Base-by-base conservation (phyloP, 1,140 invertebrate species). In the Drosophila busckii region DNA sequence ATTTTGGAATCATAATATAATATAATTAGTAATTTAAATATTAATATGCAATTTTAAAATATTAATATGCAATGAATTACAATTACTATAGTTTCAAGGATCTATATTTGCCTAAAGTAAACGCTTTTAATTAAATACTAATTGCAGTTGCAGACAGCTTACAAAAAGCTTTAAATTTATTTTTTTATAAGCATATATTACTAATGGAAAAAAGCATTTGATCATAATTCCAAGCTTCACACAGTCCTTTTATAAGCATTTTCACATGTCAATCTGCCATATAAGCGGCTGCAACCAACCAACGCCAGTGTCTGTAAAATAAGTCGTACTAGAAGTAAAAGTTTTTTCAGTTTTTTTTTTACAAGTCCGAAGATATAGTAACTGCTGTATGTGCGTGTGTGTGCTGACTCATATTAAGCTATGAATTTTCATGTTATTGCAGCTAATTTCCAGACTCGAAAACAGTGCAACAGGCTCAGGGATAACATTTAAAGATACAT, bases 351-450 rank as follows among this genome's bases (percentile, higher is more conserved):
- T n/a, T n/a, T n/a, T n/a, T n/a, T n/a, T n/a, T n/a, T n/a, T n/a
- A n/a, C n/a, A n/a, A n/a, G n/a, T n/a, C n/a, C n/a, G n/a, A n/a
- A n/a, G n/a, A n/a, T n/a, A n/a, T n/a, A n/a, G n/a, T n/a, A n/a
- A n/a, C n/a, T n/a, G n/a, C n/a, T n/a, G n/a, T 4, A 26, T 16
- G 9, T 37, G 17, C 19, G 3, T 20, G 23, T 40, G 16, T 54
- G 42, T 46, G 63, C 19, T 50, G 32, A 37, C 70, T 64, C 54
- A 61, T 70, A 76, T 80, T 73, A 60, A 80, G 73, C 73, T 68
- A 78, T 80, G 73, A 80, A 78, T 80, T 78, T 78, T 78, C 75
- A 78, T 78, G 73, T 80, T 71, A 73, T 80, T 73, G 73, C 68
- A 63, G 64, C 68, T 78, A 78, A 78, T 78, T 78, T 78, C 76